phyloP scores from a whole-genome alignment of 1,140 invertebrate species.

The Ylistrum balloti region DNA sequence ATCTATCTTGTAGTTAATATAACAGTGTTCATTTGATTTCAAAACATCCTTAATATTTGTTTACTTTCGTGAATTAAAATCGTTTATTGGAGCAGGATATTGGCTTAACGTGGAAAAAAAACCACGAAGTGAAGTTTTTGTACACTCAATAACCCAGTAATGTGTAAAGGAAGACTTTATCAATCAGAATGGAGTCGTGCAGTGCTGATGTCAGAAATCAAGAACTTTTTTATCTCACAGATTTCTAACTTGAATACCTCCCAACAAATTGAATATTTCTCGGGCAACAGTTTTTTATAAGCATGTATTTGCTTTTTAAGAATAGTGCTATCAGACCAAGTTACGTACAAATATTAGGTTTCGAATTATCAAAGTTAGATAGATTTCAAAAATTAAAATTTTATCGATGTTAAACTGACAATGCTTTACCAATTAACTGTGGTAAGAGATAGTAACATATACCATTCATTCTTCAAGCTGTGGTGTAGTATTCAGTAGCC shows the following conservation, averaged over 20 bases:
- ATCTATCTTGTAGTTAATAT: too few relatives aligned
- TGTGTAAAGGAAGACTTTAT: background rate
- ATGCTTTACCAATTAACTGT: background rate
- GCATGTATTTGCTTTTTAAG: too few relatives aligned
- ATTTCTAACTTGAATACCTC: too few relatives aligned
- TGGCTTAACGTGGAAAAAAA: background rate
- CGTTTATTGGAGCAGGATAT: background rate
- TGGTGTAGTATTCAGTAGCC: background rate
- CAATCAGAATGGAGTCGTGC: background rate
- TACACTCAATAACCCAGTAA: background rate
- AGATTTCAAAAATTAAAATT: background rate
- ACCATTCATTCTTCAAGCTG: constrained; percentile 20
- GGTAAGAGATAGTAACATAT: background rate
- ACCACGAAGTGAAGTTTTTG: background rate
- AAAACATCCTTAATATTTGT: background rate
- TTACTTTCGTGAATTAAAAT: background rate
- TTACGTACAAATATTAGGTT: too few relatives aligned
- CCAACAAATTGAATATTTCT: too few relatives aligned
- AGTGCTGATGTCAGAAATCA: background rate
- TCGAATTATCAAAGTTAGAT: too few relatives aligned
- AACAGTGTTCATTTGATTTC: too few relatives aligned
- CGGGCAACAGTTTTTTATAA: too few relatives aligned
- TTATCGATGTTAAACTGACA: background rate
- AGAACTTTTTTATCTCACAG: too few relatives aligned
- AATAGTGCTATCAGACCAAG: too few relatives aligned